phyloP scores from a whole-genome alignment of 2,888 invertebrate species.

The Cordilura impudica region DNA sequence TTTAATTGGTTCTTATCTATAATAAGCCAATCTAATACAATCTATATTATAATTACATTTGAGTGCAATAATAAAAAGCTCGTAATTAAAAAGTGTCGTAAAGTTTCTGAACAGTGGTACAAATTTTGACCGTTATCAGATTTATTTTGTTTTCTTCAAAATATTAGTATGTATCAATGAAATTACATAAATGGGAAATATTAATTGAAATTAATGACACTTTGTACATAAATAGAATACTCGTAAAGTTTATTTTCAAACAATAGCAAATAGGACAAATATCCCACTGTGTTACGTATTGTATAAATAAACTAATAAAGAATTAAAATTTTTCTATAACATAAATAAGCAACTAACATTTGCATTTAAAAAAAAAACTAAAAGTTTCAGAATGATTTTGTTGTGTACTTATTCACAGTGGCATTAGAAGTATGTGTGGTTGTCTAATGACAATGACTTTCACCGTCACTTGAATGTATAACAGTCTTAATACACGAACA shows the following conservation, averaged over 20 bases:
- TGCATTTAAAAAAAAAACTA: constrained; percentile 23
- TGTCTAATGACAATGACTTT: constrained; percentile 1
- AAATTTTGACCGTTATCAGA: not conserved
- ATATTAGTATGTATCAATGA: too few species aligned
- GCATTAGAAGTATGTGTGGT: not conserved
- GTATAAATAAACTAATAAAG: constrained; percentile 25
- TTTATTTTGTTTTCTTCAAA: too few species aligned
- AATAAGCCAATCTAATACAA: constrained; percentile 23
- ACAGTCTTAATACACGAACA: not conserved
- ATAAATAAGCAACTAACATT: constrained; percentile 21
- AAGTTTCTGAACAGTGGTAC: constrained; percentile 2
- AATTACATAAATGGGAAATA: too few species aligned
- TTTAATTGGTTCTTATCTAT: constrained; percentile 26
- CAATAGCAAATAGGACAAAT: not conserved
- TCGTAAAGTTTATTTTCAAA: not conserved
- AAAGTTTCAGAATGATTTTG: not conserved
- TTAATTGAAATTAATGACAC: too few species aligned
- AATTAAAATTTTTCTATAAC: constrained; percentile 21
- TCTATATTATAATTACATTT: not conserved
- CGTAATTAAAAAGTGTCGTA: not conserved
- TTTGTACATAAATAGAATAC: not conserved
- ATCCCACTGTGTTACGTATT: not conserved
- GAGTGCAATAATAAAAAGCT: not conserved
- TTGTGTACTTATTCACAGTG: not conserved
- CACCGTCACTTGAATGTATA: constrained; percentile 1